Evolutionary conservation across 2,797 vertebrate genomes (phyloP), one percentile per base, ranked within the genome.

Genomic region (Lateolabrax maculatus): DNA sequence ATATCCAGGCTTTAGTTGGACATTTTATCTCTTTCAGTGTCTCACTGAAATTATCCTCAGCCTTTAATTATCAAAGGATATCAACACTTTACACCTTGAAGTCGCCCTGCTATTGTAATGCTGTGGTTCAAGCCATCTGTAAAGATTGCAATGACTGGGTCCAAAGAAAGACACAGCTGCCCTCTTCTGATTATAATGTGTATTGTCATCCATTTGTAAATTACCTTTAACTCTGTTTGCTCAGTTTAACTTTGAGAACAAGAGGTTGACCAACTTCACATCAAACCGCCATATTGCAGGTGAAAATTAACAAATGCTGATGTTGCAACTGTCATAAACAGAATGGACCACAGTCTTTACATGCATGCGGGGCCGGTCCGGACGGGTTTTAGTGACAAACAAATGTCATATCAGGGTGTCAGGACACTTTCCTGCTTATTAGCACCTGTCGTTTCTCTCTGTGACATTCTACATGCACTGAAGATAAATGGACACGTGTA

Each of bases 381-480:
- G 57, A 67, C 16, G 19, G 34, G 7, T 49, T 66, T 21, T 69
- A 56, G 48, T 36, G 39, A 57, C 9, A 75, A 83, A 86, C 46
- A 67, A 75, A 90, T 83, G 61, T 2, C 36, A 8, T 79, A 51
- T 65, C 8, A 63, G 18, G 34, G 72, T 76, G 85, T 55, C 29
- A 80, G 65, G 52, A 83, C 16, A 6, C n/a, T 46, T 18, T 23
- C 3, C 16, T 51, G 36, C 67, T 83, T 25, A 85, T 87, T 77
- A 72, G 68, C 25, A 68, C 16, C 18, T 71, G 39, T 77, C 31
- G 10, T 49, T 73, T 77, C 37, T 80, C 48, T 71, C 46, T 90
- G 89, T 83, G 82, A 94, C 79, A 92, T 93, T 92, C 77, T 84
- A 83, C 89, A 92, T 57, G 55, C 48, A n/a, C 80, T 23, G 56